Evolutionary conservation across 2,113 vertebrate species (phyloP), one percentile per base, ranked within the genome.

Genomic region (human): DNA sequence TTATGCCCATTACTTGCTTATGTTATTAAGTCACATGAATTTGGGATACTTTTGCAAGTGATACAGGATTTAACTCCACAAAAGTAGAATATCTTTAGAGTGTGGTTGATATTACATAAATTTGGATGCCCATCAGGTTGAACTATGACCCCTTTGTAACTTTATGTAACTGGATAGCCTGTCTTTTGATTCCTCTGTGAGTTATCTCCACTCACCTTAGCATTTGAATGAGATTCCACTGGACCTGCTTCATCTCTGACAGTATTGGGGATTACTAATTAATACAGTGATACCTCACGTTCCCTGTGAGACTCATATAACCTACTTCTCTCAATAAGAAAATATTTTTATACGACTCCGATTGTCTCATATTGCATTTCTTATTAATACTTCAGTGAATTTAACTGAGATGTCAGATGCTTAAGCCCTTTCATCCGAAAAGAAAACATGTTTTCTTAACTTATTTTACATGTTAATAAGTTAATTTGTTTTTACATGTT

Each of bases 371-470:
- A 89, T 90, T 88, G 79, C 32, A 88, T 76, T 87, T 94, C 48
- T 83, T 93, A 93, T 83, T 96, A 72, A 89, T 89, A 95, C 25
- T 30, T 79, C 30, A 73, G 14, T 55, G 86, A 57, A 89, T 94
- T 94, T 88, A 93, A 93, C 32, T 72, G 95, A 94, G 78, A 96
- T 95, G 66, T 76, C 76, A 93, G 75, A 89, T 64, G 87, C 66
- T 79, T 97, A 97, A 96, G 94, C 95, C 96, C 97, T 98, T 97
- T 93, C 32, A 90, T 96, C 50, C 52, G 27, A 89, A 92, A 97
- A 89, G 55, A 94, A 92, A 92, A 87, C 22, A 50, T 75, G n/a
- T 81, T 80, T 93, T 89, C n/a, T 84, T 68, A 96, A 95, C 81
- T 93, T 94, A 92, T 84, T 95, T 96, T 55, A 97, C 55, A 76